These are phyloP conservation scores for Vanessa atalanta DNA, from an alignment of 1,140 invertebrate genomes.

Conservation along the genomic window DNA sequence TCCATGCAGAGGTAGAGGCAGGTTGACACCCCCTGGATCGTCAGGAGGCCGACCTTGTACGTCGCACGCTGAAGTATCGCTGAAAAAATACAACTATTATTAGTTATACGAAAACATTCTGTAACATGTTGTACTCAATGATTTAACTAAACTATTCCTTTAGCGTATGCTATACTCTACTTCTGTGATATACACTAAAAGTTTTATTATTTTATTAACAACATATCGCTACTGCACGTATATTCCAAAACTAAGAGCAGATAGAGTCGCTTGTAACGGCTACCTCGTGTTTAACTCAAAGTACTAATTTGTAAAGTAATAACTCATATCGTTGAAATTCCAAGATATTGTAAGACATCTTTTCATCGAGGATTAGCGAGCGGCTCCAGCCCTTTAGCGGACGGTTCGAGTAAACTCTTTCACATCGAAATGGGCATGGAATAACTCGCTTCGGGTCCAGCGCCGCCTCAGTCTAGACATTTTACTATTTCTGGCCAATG, in stretches of 20 bases:
- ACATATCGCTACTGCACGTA: too few species aligned
- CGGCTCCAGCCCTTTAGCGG: background rate
- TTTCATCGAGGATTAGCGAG: background rate
- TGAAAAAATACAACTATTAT: conserved; percentile 80
- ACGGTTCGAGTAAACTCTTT: background rate
- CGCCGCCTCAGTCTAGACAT: background rate
- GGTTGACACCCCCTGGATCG: conserved; percentile 90
- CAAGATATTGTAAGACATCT: background rate
- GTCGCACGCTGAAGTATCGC: conserved; percentile 91
- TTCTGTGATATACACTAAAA: too few species aligned
- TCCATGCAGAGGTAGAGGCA: conserved; percentile 93
- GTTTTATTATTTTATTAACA: too few species aligned
- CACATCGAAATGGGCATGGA: conserved; percentile 9
- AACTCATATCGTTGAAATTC: background rate
- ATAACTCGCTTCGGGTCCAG: background rate
- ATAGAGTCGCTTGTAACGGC: too few species aligned
- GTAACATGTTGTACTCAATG: too few species aligned
- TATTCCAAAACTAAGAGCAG: too few species aligned
- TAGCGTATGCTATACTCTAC: too few species aligned
- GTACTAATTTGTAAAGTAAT: too few species aligned
- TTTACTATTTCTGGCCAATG: conserved; percentile 6
- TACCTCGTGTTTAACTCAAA: too few species aligned
- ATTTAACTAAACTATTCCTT: too few species aligned
- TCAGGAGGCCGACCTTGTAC: conserved; percentile 88
- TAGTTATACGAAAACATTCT: background rate